Conservation (phyloP, 2,888 invertebrate genomes). For the Charanyca ferruginea region DNA sequence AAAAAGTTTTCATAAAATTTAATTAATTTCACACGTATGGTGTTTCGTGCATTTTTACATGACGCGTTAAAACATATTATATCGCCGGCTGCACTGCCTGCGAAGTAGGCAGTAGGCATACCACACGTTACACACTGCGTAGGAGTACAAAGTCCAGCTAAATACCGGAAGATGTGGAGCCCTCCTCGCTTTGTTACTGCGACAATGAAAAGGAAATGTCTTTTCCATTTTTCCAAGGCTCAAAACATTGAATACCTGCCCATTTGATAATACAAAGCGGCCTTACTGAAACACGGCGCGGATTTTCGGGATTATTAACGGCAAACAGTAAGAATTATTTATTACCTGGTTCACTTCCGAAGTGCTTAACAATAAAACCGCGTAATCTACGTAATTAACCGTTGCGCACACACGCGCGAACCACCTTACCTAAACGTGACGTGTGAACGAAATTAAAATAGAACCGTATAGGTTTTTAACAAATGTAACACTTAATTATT, state of each 20-base stretch:
- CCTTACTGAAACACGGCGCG: conserved; percentile 58
- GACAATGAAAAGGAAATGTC: conserved; percentile 82
- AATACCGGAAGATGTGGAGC: conserved; percentile 81
- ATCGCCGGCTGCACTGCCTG: conserved; percentile 45
- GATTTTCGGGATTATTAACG: conserved; percentile 67
- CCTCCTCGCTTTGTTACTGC: conserved; percentile 81
- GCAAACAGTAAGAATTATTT: conserved; percentile 70
- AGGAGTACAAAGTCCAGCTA: conserved; percentile 78
- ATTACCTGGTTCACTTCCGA: conserved; percentile 64
- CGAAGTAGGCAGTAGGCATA: conserved; percentile 34
- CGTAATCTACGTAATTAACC: conserved; percentile 68
- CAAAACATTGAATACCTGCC: conserved; percentile 70
- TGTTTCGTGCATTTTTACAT: conserved; percentile 65
- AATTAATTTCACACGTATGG: conserved; percentile 71
- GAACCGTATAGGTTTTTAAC: conserved; percentile 46
- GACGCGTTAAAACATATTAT: conserved; percentile 64
- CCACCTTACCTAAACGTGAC: conserved; percentile 58
- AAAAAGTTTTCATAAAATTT: conserved; percentile 72
- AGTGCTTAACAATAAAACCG: conserved; percentile 68
- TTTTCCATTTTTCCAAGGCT: conserved; percentile 77
- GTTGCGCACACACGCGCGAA: conserved; percentile 53
- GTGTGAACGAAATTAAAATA: conserved; percentile 56
- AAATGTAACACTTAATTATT: conserved; percentile 52
- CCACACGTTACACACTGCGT: conserved; percentile 59
- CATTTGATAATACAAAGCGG: conserved; percentile 65